phyloP scores from a whole-genome alignment of 2,888 invertebrate genomes.

The Phalera bucephala region DNA sequence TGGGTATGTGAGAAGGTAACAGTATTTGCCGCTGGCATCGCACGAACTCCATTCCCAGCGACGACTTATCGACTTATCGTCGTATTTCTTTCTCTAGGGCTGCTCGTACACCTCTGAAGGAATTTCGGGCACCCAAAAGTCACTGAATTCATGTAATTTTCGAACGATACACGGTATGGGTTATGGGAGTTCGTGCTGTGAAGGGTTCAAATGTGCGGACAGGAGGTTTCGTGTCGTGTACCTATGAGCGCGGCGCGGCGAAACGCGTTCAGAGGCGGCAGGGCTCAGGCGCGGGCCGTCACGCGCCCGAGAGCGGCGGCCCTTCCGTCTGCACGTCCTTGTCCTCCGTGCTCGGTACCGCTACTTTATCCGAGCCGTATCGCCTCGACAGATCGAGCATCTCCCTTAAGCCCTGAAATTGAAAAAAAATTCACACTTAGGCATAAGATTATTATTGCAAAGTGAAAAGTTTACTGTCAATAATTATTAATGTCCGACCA shows the following conservation, averaged over 20 bases:
- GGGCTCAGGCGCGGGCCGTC: constrained; percentile 60
- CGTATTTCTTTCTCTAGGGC: no score
- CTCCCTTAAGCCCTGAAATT: constrained; percentile 89
- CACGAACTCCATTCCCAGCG: constrained; percentile 12
- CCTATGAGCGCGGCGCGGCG: constrained; percentile 31
- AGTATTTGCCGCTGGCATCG: constrained; percentile 2
- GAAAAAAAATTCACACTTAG: neutral
- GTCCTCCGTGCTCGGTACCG: constrained; percentile 84
- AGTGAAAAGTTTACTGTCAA: no score
- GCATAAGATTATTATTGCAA: no score
- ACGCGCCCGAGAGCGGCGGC: constrained; percentile 65
- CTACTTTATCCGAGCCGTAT: constrained; percentile 84
- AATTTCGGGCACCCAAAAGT: no score
- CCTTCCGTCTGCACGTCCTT: constrained; percentile 90
- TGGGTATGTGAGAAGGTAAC: constrained; percentile 10
- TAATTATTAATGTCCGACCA: no score
- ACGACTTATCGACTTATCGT: no score
- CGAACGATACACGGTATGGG: constrained; percentile 28
- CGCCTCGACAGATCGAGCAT: constrained; percentile 91
- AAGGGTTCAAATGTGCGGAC: constrained; percentile 46
- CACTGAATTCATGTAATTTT: no score
- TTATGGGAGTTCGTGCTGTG: constrained; percentile 29
- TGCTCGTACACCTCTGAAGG: no score
- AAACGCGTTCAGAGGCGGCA: constrained; percentile 46
- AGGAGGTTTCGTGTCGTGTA: constrained; percentile 40